Evolutionary conservation across 2,797 vertebrate species (phyloP), one percentile per base, ranked within the genome.

Genomic region (Sebastes minor): DNA sequence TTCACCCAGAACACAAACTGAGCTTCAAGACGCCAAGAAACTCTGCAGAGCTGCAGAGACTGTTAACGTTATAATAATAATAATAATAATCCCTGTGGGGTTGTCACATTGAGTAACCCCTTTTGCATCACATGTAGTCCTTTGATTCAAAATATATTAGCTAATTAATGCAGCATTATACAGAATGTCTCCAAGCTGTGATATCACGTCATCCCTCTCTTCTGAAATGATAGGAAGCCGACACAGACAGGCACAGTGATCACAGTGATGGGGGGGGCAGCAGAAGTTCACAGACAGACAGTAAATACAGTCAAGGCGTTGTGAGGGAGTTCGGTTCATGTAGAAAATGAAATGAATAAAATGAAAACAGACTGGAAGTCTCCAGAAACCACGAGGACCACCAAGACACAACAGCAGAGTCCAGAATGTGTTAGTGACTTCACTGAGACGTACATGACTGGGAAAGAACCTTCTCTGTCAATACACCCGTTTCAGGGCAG

Each of bases 401-500:
- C 74, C 53, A 62, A 83, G 13, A 59, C 79, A 73, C 49, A 23
- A 33, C 12, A 67, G 70, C 59, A 76, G 74, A 42, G 61, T 22
- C 33, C 14, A 65, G 12, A 66, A 20, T 77, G 18, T 74, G 28
- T 78, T 52, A 52, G 33, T 82, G 55, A 74, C 71, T 49, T 60
- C 53, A 78, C 55, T 59, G 61, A 65, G n/a, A 86, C 14, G 81
- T 57, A 63, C 33, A 76, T 55, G 84, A 93, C 75, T 85, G 84
- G 88, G 73, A 80, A 86, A 52, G 62, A 59, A 38, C 14, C 10
- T 35, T 52, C 14, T 25, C 25, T 46, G 32, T 53, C 33, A 25
- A 4, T 13, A 53, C 2, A 38, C 4, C 14, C 25, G 11, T 61
- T 12, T 64, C 68, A 49, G 16, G 12, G 14, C 23, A 30, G 46